Conservation (phyloP, 2,888 invertebrate species). For the Scelioninae gen. 2 region DNA sequence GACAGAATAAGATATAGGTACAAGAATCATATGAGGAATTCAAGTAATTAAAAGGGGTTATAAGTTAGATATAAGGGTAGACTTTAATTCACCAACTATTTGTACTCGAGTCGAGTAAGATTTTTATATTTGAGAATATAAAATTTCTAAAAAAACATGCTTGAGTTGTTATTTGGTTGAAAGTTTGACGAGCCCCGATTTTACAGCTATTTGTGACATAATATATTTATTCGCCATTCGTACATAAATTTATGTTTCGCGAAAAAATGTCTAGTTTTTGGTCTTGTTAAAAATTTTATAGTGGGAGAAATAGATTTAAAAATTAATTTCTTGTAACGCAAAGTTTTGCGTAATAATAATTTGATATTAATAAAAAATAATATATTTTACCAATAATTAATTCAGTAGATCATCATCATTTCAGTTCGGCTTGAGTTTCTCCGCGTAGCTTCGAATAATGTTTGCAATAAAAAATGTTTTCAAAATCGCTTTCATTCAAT, state of each 20-base stretch:
- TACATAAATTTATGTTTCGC: too few relatives aligned
- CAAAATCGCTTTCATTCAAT: neutral
- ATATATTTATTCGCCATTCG: too few relatives aligned
- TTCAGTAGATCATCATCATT: constrained; percentile 35
- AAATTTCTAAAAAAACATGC: constrained; percentile 16
- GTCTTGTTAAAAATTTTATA: too few relatives aligned
- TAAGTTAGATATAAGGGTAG: constrained; percentile 18
- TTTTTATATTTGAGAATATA: constrained; percentile 45
- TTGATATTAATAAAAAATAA: too few relatives aligned
- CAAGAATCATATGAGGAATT: neutral
- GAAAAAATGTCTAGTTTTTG: too few relatives aligned
- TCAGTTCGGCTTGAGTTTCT: constrained; percentile 49
- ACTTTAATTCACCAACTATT: constrained; percentile 16
- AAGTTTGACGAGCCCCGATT: neutral
- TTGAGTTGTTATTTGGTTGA: constrained; percentile 40
- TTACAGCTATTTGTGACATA: too few relatives aligned
- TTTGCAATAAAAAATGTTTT: too few relatives aligned
- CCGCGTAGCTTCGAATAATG: constrained; percentile 27
- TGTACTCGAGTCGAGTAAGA: constrained; percentile 16
- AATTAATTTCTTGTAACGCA: too few relatives aligned
- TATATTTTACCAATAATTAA: too few relatives aligned
- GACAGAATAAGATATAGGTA: neutral
- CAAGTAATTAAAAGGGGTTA: neutral
- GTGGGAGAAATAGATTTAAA: too few relatives aligned
- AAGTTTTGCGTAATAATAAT: too few relatives aligned